phyloP scores from a whole-genome alignment of 2,888 invertebrate species.

The Apeira syringaria region DNA sequence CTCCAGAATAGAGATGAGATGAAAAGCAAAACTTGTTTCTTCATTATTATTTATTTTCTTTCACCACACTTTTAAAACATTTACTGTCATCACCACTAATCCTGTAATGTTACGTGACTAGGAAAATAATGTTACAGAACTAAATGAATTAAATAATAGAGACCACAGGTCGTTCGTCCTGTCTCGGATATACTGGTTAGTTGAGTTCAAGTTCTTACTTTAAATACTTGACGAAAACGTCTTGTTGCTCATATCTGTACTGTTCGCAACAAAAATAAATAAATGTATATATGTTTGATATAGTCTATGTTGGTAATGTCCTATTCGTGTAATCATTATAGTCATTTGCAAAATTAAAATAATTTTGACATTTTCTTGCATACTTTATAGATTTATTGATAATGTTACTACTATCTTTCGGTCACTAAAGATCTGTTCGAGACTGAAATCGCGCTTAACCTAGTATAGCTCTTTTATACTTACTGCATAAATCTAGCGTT shows the following conservation, averaged over 20 bases:
- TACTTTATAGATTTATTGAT: too few species aligned
- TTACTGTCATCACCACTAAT: conserved; percentile 25
- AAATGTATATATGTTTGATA: too few species aligned
- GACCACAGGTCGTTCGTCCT: conserved; percentile 23
- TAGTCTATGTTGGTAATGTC: too few species aligned
- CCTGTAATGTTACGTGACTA: conserved; percentile 14
- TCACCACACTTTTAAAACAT: conserved; percentile 30
- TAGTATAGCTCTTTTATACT: too few species aligned
- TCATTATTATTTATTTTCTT: conserved; percentile 44
- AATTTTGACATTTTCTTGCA: too few species aligned
- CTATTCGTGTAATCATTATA: too few species aligned
- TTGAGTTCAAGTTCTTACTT: conserved; percentile 67
- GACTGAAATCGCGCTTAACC: too few species aligned
- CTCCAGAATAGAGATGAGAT: conserved; percentile 49
- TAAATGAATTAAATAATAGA: conserved; percentile 20
- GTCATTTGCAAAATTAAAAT: too few species aligned
- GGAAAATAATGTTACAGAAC: conserved; percentile 8
- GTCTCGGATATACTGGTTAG: conserved; percentile 54
- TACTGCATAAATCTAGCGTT: too few species aligned
- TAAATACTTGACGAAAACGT: conserved; percentile 60
- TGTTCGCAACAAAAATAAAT: conserved; percentile 42
- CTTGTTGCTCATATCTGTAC: conserved; percentile 56
- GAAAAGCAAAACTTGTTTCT: conserved; percentile 44
- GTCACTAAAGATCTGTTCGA: too few species aligned
- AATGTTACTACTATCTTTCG: too few species aligned